phyloP scores from a whole-genome alignment of 1,140 invertebrate species.

The Polypedilum vanderplanki region DNA sequence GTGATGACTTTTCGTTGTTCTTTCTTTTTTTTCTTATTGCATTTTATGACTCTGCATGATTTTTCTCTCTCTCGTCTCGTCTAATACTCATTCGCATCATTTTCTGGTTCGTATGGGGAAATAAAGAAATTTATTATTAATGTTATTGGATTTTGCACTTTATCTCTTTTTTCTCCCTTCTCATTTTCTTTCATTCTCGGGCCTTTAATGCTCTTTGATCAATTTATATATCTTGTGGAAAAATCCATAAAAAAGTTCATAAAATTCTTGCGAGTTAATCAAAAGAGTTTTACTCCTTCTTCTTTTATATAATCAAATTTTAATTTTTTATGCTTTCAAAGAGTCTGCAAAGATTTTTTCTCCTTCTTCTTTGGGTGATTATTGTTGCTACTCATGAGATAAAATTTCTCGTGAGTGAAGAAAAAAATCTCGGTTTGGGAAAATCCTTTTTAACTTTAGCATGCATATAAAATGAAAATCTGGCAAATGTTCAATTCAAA shows the following conservation, averaged over 20 bases:
- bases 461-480: not conserved
- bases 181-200: not conserved
- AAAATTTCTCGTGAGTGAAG: no score
- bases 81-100: not conserved
- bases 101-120: not conserved
- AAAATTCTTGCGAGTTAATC: conserved; percentile 20
- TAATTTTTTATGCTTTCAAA: conserved; percentile 22
- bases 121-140: conserved; percentile 27
- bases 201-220: not conserved
- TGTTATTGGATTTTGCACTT: conserved; percentile 26
- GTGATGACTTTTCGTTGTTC: not conserved
- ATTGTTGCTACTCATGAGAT: no score
- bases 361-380: not conserved
- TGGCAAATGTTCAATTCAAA: not conserved
- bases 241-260: conserved; percentile 24
- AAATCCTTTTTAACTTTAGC: no score
- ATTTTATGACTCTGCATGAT: not conserved
- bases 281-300: not conserved
- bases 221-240: not conserved
- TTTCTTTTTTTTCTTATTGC: not conserved
- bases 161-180: not conserved
- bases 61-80: not conserved
- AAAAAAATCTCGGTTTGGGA: no score
- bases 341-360: not conserved
- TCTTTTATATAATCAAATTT: conserved; percentile 23